phyloP scores from a whole-genome alignment of 2,113 vertebrate genomes.

The Brachirus orientalis region DNA sequence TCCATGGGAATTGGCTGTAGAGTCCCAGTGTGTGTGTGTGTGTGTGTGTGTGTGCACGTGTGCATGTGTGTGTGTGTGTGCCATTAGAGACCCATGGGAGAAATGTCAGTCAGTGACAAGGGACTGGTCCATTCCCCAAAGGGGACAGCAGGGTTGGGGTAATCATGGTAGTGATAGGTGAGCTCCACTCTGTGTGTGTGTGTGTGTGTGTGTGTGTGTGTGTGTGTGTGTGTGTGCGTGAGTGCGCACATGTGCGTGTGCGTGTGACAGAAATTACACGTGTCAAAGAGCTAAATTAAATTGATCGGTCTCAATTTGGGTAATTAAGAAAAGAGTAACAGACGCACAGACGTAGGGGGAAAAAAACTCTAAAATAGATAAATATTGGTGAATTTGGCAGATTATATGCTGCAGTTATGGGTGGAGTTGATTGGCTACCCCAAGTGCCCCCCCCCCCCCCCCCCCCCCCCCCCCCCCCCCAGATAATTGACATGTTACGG shows the following conservation, averaged over 20 bases:
- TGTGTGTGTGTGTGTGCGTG: slow-evolving; percentile 19
- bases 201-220: slow-evolving; percentile 9
- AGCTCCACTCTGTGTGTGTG: slow-evolving; percentile 27
- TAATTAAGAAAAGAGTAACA: too few relatives aligned
- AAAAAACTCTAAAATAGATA: too few relatives aligned
- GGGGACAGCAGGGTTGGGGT: slow-evolving; percentile 72
- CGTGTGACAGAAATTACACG: neutral
- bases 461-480: too few relatives aligned
- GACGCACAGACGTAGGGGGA: too few relatives aligned
- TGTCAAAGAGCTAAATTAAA: too few relatives aligned
- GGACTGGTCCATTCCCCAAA: slow-evolving; percentile 71
- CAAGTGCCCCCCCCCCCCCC: too few relatives aligned
- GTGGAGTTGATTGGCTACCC: too few relatives aligned
- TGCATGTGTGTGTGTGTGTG: slow-evolving; percentile 40
- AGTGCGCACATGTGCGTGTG: slow-evolving; percentile 2
- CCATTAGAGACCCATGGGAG: slow-evolving; percentile 70
- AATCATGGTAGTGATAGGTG: slow-evolving; percentile 67
- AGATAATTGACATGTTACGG: too few relatives aligned
- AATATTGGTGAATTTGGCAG: too few relatives aligned
- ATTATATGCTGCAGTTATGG: too few relatives aligned
- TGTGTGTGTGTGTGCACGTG: slow-evolving; percentile 37
- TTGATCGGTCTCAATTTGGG: too few relatives aligned
- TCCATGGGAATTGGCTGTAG: slow-evolving; percentile 44
- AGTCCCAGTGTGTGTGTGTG: slow-evolving; percentile 18
- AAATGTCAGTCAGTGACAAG: slow-evolving; percentile 71